phyloP scores from a whole-genome alignment of 64 coral and sea anemone species.

The Acropora tenuis region DNA sequence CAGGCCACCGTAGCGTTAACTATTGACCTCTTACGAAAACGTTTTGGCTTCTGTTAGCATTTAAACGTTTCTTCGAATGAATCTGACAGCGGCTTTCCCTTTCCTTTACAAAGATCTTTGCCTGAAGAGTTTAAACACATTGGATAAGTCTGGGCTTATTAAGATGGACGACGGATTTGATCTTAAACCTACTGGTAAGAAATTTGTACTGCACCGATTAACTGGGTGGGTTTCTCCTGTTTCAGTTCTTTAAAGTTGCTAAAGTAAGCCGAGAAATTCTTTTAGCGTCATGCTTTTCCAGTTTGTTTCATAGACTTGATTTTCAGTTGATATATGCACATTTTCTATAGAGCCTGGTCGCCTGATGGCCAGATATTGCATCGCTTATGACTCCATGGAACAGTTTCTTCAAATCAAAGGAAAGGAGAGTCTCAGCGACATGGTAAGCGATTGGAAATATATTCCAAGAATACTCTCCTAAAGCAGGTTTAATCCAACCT shows the following conservation, averaged over 20 bases:
- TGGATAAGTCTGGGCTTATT: constrained; percentile 79
- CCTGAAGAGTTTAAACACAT: constrained; percentile 89
- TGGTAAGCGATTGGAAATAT: constrained; percentile 51
- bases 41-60: background rate
- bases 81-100: background rate
- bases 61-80: background rate
- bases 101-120: constrained; percentile 81
- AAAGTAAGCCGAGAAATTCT: background rate
- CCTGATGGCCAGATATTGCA: constrained; percentile 95
- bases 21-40: too few relatives aligned
- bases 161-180: constrained; percentile 98
- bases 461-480: background rate
- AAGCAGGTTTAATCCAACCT: background rate
- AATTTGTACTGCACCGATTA: background rate
- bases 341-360: constrained; percentile 78
- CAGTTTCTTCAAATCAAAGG: constrained; percentile 81
- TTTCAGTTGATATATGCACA: background rate
- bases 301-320: background rate
- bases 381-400: constrained; percentile 96
- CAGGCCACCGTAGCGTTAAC: too few relatives aligned
- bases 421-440: constrained; percentile 71
- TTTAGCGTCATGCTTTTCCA: background rate
- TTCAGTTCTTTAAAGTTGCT: background rate
- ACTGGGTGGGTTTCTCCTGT: too few relatives aligned
- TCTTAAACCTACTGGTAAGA: constrained; percentile 75